Conservation (phyloP, 2,113 vertebrate species). For the Amia ocellicauda region DNA sequence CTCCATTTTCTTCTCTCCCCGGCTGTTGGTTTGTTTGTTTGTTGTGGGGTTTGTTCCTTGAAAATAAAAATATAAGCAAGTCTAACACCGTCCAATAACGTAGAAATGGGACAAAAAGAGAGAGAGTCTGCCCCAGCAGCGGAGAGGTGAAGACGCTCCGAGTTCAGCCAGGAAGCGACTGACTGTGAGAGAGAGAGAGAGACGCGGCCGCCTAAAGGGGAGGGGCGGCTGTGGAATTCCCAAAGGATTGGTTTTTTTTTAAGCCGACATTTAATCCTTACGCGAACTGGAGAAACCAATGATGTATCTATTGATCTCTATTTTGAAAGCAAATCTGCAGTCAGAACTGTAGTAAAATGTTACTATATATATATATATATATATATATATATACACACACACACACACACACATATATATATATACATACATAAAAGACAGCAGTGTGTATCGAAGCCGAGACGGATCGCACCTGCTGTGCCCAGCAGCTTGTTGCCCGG, state of each 20-base stretch:
- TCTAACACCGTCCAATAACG: too few relatives aligned
- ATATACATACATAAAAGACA: not conserved
- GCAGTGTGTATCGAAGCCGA: not conserved
- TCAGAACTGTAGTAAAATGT: not conserved
- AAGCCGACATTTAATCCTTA: constrained; percentile 40
- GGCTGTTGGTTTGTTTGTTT: too few relatives aligned
- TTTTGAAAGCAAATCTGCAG: too few relatives aligned
- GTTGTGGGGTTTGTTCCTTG: too few relatives aligned
- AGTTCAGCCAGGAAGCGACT: constrained; percentile 28
- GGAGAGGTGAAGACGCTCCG: constrained; percentile 11
- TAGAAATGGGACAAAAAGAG: too few relatives aligned
- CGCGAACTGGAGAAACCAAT: not conserved
- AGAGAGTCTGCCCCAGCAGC: not conserved
- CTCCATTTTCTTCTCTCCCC: too few relatives aligned
- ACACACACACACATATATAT: not conserved
- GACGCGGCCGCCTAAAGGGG: constrained; percentile 56
- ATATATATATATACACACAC: not conserved
- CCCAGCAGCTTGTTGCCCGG: too few relatives aligned
- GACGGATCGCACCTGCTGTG: too few relatives aligned
- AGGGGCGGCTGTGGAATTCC: constrained; percentile 46
- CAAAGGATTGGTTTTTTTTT: constrained; percentile 41
- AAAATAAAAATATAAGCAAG: too few relatives aligned
- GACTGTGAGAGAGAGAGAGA: constrained; percentile 39
- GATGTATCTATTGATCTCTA: not conserved
- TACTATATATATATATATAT: not conserved